Conservation (phyloP, 2,113 vertebrate genomes). For the Cochlearius cochlearius region DNA sequence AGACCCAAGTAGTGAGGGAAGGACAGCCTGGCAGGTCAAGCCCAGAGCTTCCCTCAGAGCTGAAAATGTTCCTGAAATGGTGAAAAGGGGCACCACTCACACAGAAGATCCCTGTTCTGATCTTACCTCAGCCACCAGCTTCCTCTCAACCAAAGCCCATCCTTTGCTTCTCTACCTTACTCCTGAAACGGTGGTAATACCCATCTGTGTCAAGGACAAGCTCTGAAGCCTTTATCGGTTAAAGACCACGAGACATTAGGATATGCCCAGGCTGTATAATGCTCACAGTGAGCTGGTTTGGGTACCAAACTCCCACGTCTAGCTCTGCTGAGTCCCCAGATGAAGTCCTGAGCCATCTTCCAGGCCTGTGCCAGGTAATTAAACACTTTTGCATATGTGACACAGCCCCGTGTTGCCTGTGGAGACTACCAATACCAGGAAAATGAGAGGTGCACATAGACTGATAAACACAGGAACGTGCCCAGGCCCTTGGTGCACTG, state of each 20-base stretch:
- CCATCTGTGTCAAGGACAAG: not conserved
- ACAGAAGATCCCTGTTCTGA: not conserved
- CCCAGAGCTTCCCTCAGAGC: not conserved
- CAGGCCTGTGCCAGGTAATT: not conserved
- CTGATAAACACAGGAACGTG: not conserved
- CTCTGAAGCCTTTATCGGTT: not conserved
- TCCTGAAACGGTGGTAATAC: not conserved
- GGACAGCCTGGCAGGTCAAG: not conserved
- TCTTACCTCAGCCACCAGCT: not conserved
- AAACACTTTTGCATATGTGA: not conserved
- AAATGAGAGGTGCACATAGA: accelerated
- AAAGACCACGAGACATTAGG: not conserved
- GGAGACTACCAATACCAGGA: no score
- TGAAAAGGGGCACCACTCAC: not conserved
- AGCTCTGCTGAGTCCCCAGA: not conserved
- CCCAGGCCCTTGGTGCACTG: not conserved
- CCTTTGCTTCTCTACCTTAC: not conserved
- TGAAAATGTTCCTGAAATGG: not conserved
- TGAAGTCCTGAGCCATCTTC: not conserved
- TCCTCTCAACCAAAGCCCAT: not conserved
- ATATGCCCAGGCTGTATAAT: not conserved
- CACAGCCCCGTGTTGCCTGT: not conserved
- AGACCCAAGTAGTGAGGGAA: not conserved
- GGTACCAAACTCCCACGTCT: not conserved
- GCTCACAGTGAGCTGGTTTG: not conserved